Percentiles rank a stretch among this genome's conserved stretches.
These are phyloP conservation scores for Heliconius hewitsoni DNA, from an alignment of 1,140 invertebrate genomes.

Conservation along the genomic window DNA sequence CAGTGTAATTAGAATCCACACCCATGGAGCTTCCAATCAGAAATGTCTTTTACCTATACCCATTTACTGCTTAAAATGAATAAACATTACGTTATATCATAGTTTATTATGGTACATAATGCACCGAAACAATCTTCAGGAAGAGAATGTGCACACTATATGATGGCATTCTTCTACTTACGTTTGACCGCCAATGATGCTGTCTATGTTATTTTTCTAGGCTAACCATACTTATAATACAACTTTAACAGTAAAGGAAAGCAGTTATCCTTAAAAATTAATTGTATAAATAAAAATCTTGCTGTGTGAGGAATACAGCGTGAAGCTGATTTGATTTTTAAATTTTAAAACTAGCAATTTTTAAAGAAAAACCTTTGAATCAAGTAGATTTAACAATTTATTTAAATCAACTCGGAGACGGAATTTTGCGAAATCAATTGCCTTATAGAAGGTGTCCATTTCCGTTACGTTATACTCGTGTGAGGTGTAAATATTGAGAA, in stretches of 20 bases:
- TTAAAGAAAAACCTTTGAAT: not conserved
- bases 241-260: not conserved
- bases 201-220: not conserved
- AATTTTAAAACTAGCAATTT: not conserved
- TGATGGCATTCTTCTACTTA: not conserved
- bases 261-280: not conserved
- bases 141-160: conserved; percentile 1
- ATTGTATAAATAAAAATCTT: not conserved
- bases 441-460: not conserved
- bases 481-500: not conserved
- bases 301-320: too few species aligned
- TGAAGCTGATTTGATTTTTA: too few species aligned
- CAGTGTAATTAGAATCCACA: too few species aligned
- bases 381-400: not conserved
- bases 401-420: not conserved
- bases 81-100: not conserved
- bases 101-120: conserved; percentile 1
- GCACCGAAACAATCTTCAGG: not conserved
- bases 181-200: not conserved
- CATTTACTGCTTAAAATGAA: not conserved
- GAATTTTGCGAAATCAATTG: conserved; percentile 6
- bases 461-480: conserved; percentile 10
- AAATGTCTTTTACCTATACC: too few species aligned
- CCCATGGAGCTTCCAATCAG: too few species aligned
- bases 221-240: not conserved